Conservation (phyloP, 23 tunicate genomes). For the Styela plicata region DNA sequence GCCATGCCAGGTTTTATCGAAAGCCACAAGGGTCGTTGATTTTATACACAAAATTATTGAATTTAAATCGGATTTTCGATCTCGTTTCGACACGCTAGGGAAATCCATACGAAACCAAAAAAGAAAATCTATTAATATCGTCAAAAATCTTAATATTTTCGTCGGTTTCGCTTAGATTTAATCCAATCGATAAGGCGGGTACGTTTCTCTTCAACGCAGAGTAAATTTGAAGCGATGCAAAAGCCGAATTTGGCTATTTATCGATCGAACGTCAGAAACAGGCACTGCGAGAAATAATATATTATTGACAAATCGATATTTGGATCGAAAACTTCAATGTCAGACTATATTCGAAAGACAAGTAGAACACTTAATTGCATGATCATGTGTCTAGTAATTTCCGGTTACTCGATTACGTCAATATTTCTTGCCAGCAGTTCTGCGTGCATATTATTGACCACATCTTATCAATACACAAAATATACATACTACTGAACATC, state of each 20-base stretch:
- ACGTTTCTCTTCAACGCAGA: not conserved
- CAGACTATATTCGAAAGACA: not conserved
- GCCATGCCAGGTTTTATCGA: not conserved
- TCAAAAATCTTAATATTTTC: not conserved
- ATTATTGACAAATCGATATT: not conserved
- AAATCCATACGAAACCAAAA: not conserved
- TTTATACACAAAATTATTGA: not conserved
- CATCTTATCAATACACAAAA: too few relatives aligned
- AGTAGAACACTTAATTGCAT: not conserved
- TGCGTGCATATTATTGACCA: too few relatives aligned
- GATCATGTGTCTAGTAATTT: not conserved
- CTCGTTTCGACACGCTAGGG: not conserved
- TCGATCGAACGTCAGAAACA: not conserved
- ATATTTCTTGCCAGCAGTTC: too few relatives aligned
- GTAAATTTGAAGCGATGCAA: not conserved
- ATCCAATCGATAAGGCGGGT: not conserved
- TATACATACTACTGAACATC: too few relatives aligned
- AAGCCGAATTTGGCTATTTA: not conserved
- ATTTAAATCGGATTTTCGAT: not conserved
- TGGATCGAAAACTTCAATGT: not conserved
- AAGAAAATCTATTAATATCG: not conserved
- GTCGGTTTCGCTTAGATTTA: not conserved
- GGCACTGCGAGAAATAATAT: not conserved
- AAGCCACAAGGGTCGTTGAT: not conserved
- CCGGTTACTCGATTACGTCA: not conserved